These are phyloP conservation scores for Zhuqinia jingwanae DNA, from an alignment of 2,888 invertebrate species.

Conservation along the genomic window DNA sequence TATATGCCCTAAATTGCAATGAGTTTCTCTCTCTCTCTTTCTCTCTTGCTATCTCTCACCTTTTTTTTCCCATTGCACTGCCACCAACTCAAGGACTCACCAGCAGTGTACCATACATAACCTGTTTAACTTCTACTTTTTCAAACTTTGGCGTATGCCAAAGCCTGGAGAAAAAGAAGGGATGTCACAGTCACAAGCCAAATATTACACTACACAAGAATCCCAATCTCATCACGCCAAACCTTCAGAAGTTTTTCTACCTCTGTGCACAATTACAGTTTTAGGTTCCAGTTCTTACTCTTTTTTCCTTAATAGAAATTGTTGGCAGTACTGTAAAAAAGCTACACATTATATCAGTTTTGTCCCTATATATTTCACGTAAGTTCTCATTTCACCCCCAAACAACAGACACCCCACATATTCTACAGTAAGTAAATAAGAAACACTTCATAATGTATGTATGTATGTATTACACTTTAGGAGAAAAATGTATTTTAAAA, in stretches of 20 bases:
- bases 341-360: no score
- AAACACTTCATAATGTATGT: no score
- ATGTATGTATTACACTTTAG: no score
- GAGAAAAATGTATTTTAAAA: no score
- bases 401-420: not conserved
- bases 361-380: not conserved
- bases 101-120: no score
- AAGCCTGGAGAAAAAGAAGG: not conserved
- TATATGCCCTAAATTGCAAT: conserved; percentile 4
- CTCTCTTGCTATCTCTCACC: not conserved
- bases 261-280: conserved; percentile 18
- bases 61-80: not conserved
- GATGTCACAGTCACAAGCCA: not conserved
- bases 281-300: conserved; percentile 10
- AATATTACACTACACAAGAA: not conserved
- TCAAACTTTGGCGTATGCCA: not conserved
- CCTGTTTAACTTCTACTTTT: not conserved
- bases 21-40: not conserved
- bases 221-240: not conserved
- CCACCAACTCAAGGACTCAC: no score
- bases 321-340: no score
- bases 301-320: not conserved
- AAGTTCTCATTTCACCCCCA: not conserved
- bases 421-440: not conserved
- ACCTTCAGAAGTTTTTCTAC: not conserved